Conservation (phyloP, 2,797 vertebrate species). For the Anguilla obscura region DNA sequence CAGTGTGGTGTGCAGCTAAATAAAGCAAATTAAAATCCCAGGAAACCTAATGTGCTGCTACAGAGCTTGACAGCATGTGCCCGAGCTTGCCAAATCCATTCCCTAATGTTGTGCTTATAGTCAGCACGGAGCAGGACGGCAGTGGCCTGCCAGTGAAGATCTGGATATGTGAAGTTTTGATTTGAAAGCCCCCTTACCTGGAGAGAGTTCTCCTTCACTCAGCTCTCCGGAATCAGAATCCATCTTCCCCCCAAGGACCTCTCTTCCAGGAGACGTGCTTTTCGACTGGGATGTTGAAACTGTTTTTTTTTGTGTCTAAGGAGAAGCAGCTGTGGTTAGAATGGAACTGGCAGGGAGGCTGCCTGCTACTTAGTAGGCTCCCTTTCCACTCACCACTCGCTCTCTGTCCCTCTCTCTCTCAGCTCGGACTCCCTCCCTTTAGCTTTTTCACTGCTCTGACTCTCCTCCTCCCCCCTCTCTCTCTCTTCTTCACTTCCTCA, state of each 20-base stretch:
- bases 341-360: conserved; percentile 58
- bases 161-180: not conserved
- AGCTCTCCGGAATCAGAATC: conserved; percentile 95
- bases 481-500: conserved; percentile 13
- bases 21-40: conserved; percentile 16
- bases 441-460: conserved; percentile 1
- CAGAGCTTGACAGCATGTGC: conserved; percentile 60
- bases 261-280: conserved; percentile 37
- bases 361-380: conserved; percentile 62
- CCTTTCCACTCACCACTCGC: conserved; percentile 51
- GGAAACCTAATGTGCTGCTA: conserved; percentile 60
- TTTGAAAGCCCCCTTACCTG: conserved; percentile 74
- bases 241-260: conserved; percentile 71
- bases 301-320: conserved; percentile 55
- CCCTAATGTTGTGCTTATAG: conserved; percentile 46
- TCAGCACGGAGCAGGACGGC: conserved; percentile 22
- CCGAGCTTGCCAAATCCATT: conserved; percentile 56
- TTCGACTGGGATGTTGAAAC: conserved; percentile 47
- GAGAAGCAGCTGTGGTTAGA: conserved; percentile 65
- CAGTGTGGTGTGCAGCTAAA: conserved; percentile 4
- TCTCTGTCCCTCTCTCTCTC: conserved; percentile 33
- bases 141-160: conserved; percentile 38
- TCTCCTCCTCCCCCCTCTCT: not conserved
- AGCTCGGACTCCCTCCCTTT: conserved; percentile 2
- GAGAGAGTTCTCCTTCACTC: conserved; percentile 88